Conservation (phyloP, 2,113 vertebrate genomes). For the Meleagris gallopavo region DNA sequence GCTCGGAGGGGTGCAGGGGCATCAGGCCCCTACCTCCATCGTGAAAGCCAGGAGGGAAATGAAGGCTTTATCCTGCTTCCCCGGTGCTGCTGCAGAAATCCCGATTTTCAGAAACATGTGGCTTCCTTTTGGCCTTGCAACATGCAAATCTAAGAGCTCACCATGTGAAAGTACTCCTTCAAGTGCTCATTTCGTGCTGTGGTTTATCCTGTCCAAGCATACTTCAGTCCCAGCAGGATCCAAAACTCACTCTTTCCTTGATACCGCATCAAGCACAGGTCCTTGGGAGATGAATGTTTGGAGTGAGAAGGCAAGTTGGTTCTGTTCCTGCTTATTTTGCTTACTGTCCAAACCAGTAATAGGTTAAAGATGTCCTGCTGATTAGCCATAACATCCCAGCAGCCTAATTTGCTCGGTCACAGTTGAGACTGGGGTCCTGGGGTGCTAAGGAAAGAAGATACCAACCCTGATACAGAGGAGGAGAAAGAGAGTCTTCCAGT, state of each 20-base stretch:
- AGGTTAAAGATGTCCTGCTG: background rate
- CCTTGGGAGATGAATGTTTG: background rate
- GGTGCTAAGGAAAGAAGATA: background rate
- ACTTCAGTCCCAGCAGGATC: background rate
- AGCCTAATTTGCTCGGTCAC: background rate
- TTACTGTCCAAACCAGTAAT: background rate
- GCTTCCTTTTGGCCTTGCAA: background rate
- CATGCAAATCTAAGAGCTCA: rapidly evolving
- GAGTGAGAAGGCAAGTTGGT: background rate
- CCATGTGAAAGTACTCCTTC: background rate
- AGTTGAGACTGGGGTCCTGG: background rate
- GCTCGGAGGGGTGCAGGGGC: background rate
- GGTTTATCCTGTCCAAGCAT: background rate
- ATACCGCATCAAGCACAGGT: background rate
- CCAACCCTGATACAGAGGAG: too few species aligned
- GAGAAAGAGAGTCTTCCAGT: background rate
- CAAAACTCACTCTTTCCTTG: background rate
- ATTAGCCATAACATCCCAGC: background rate
- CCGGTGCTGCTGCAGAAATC: background rate
- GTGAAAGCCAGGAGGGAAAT: background rate
- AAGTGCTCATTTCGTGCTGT: rapidly evolving
- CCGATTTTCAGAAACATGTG: background rate
- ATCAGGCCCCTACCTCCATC: background rate
- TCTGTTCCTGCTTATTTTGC: background rate
- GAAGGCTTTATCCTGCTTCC: background rate